Evolutionary conservation across 2,113 vertebrate genomes (phyloP).

Genomic region (Perca schrenkii): DNA sequence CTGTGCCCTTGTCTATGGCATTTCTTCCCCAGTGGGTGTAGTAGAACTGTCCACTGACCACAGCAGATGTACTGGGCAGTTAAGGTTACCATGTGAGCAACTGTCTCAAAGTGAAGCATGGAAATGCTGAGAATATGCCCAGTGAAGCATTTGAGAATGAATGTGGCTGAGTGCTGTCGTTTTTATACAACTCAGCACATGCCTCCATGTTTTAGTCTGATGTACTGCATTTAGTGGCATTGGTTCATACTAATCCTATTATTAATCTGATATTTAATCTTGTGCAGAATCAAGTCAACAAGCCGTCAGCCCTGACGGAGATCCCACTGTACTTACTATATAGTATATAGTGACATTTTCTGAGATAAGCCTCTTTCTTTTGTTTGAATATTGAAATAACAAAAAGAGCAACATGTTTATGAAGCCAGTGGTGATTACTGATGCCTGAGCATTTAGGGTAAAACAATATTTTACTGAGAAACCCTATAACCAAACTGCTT

Average conservation of each 20-base stretch:
- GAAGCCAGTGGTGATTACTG: neutral
- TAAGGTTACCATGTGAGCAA: neutral
- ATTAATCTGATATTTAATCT: neutral
- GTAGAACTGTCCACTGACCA: neutral
- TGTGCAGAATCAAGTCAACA: neutral
- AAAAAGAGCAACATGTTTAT: neutral
- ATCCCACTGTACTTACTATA: neutral
- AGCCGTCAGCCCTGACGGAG: neutral
- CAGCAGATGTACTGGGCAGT: neutral
- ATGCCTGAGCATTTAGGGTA: neutral
- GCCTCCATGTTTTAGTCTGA: neutral
- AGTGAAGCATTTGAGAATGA: neutral
- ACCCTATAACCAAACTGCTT: neutral
- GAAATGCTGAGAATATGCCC: slow-evolving; percentile 1
- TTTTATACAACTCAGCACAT: slow-evolving; percentile 3
- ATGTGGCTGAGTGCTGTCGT: neutral
- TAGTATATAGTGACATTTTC: neutral
- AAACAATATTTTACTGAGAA: neutral
- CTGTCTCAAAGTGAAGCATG: slow-evolving; percentile 10
- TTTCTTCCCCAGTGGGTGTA: neutral
- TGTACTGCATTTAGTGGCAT: neutral
- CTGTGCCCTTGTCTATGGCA: neutral
- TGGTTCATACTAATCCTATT: neutral
- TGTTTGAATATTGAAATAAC: neutral
- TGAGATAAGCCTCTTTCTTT: neutral